Percentiles rank a stretch among this genome's conserved stretches.
Evolutionary conservation across 2,888 invertebrate genomes (phyloP).

Genomic region (Apodemia zela): DNA sequence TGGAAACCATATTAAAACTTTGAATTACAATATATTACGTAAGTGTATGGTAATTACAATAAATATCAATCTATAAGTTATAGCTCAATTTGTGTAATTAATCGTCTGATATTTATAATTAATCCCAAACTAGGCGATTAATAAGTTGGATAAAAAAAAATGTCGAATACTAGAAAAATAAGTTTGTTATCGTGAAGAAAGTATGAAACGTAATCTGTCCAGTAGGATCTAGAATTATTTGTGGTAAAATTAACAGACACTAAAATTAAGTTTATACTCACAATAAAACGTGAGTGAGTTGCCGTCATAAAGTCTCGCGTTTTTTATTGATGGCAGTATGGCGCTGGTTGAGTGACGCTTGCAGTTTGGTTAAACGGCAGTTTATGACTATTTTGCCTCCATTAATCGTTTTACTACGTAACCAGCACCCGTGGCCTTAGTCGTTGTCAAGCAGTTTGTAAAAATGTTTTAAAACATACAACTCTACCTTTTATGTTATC

Average conservation of each 20-base stretch:
- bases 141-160: background rate
- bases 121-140: too few relatives aligned
- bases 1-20: too few relatives aligned
- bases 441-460: constrained; percentile 53
- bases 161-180: constrained; percentile 33
- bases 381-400: constrained; percentile 79
- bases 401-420: constrained; percentile 79
- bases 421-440: constrained; percentile 61
- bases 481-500: constrained; percentile 12
- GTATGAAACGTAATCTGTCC: constrained; percentile 66
- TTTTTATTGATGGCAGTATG: constrained; percentile 77
- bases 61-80: too few relatives aligned
- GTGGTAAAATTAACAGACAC: constrained; percentile 80
- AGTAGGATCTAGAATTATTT: constrained; percentile 71
- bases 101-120: too few relatives aligned
- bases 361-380: constrained; percentile 80
- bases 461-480: constrained; percentile 2
- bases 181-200: constrained; percentile 68
- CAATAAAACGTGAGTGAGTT: constrained; percentile 80
- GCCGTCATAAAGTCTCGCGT: constrained; percentile 80
- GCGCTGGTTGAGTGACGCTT: constrained; percentile 72
- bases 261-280: constrained; percentile 81
- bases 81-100: too few relatives aligned
- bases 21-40: too few relatives aligned
- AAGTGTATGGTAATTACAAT: too few relatives aligned